Conservation (phyloP, 2,888 invertebrate species). For the Hydrotaea diabolus region DNA sequence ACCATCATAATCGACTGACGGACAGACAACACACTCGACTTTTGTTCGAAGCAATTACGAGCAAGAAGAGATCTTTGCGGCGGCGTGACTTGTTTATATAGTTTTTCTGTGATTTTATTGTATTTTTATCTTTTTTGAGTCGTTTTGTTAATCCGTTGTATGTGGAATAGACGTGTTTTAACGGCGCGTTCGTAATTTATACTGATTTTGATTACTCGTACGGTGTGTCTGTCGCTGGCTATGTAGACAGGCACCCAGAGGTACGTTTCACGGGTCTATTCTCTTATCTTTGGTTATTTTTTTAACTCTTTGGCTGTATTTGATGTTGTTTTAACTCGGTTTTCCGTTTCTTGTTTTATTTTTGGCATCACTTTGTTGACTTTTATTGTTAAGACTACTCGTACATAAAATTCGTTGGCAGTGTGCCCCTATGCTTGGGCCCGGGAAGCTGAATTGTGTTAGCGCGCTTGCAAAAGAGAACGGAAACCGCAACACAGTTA, state of each 20-base stretch:
- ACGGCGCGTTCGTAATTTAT: conserved; percentile 47
- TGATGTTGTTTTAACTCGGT: conserved; percentile 9
- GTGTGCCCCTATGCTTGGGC: conserved; percentile 22
- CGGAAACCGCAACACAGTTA: too few relatives aligned
- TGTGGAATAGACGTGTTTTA: conserved; percentile 48
- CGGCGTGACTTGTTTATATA: conserved; percentile 3
- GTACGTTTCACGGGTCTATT: conserved; percentile 52
- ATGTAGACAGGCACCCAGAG: not conserved
- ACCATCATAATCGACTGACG: conserved; percentile 39
- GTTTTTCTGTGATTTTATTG: not conserved
- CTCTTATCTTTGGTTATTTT: conserved; percentile 53
- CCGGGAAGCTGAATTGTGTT: not conserved
- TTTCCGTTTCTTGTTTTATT: conserved; percentile 23
- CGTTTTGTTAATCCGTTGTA: conserved; percentile 10
- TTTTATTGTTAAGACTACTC: conserved; percentile 24
- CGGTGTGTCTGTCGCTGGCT: conserved; percentile 19
- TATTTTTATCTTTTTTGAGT: not conserved
- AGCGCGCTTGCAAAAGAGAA: too few relatives aligned
- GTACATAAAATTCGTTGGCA: conserved; percentile 3
- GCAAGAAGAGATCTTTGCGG: not conserved
- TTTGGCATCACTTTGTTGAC: conserved; percentile 47
- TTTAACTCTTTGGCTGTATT: conserved; percentile 25
- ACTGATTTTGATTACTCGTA: conserved; percentile 47
- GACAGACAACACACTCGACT: not conserved
- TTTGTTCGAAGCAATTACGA: not conserved